Evolutionary conservation across 2,797 vertebrate species (phyloP), one percentile per base, ranked within the genome.

Genomic region (Eptatretus atami): DNA sequence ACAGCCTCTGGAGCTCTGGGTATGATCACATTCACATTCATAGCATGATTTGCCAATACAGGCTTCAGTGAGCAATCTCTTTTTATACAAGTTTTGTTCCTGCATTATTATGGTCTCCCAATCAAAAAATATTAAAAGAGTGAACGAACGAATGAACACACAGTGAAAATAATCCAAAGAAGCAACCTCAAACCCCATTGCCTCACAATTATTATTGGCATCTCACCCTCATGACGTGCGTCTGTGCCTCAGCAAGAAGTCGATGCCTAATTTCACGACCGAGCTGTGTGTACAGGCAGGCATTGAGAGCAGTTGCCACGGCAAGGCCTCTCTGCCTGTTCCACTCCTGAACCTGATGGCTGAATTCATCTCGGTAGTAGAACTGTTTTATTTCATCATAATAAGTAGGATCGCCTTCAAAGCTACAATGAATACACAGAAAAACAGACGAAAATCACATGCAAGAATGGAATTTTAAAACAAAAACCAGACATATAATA

Each of bases 311-410:
- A 53, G 84, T 73, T 69, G 94, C 90, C 0, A 99, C 95, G 72
- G 92, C 92, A 74, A 95, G 74, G 0, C 82, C 94, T 66, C 92
- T 80, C 74, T 99, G 92, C 53, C 85, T 79, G 71, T 96, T 99
- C 92, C 92, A 99, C 71, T 99, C 90, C 67, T 99, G 92, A 66
- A 99, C 92, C 70, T 99, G 92, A 75, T 99, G 92, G 71, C 92
- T 99, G 79, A 99, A 99, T 75, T 99, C 92, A 25, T 99, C 92
- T 65, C 92, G 81, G 71, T 99, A 99, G 73, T 99, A 96, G 73
- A 99, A 99, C 71, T 98, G 90, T 67, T 99, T 99, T 73, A 99
- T 99, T 71, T 99, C 92, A 65, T 99, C 92, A 68, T 93, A 99
- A 71, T 99, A 99, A 0, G 87, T 90, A 76, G 95, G 88, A 72